Percentiles rank a stretch among this genome's conserved stretches.
phyloP scores from a whole-genome alignment of 2,113 vertebrate species.

The Thalassarche chlororhynchos region DNA sequence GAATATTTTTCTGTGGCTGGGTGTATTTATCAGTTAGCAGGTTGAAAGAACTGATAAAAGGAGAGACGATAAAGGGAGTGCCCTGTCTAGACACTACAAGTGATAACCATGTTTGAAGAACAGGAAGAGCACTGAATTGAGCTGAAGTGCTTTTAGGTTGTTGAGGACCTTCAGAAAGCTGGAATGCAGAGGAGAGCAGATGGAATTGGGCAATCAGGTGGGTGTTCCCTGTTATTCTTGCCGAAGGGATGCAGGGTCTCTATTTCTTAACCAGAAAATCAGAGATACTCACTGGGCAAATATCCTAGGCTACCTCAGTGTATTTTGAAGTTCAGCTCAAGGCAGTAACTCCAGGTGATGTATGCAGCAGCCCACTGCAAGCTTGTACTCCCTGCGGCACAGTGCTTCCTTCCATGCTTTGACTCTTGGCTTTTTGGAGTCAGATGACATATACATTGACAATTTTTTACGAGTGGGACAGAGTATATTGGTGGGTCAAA shows the following conservation, averaged over 20 bases:
- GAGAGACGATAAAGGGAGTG: not conserved
- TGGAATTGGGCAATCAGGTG: not conserved
- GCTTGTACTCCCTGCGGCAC: fast-evolving
- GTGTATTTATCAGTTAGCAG: not conserved
- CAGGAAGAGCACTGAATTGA: not conserved
- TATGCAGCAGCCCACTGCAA: not conserved
- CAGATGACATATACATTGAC: not conserved
- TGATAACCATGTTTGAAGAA: not conserved
- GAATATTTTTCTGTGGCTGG: not conserved
- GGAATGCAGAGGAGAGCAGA: not conserved
- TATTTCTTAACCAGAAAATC: not conserved
- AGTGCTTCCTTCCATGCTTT: not conserved
- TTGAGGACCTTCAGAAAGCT: not conserved
- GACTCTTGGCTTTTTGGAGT: not conserved
- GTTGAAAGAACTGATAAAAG: not conserved
- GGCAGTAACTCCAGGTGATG: not conserved
- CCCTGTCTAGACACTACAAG: not conserved
- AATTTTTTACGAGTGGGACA: not conserved
- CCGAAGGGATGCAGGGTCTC: not conserved
- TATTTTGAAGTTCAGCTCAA: not conserved
- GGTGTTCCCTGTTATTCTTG: not conserved
- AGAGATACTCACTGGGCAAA: not conserved
- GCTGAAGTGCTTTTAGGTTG: not conserved
- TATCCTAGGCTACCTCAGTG: not conserved
- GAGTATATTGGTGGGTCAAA: not conserved